Evolutionary conservation across 2,113 vertebrate genomes (phyloP), one percentile per base, ranked within the genome.

Genomic region (Anseranas semipalmata): DNA sequence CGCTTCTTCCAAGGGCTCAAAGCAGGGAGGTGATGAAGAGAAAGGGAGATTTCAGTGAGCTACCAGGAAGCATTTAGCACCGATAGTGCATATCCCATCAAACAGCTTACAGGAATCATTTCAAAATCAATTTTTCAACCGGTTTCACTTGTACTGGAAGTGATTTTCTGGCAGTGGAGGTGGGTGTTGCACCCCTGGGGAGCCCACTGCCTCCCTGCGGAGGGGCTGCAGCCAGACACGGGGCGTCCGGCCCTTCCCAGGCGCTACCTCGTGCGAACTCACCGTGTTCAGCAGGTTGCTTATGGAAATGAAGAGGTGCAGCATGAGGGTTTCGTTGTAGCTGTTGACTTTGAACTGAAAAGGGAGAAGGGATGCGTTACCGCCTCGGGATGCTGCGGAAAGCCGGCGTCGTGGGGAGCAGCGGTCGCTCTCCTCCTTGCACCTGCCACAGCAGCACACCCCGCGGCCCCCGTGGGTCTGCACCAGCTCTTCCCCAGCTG

Each of bases 291-390:
- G 63, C 77, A 84, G 27, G 27, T 55, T 76, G 75, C 84, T 87
- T 27, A 35, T 63, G 68, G 77, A 68, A 27, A 60, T 7, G n/a
- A 93, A 21, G 43, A 65, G 48, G 43, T 71, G 50, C 5, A 88
- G 25, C 80, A 82, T 66, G 25, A 14, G 16, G 15, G 41, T 84
- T 75, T 95, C 7, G 0, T 76, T 89, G 58, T 55, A 43, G 48
- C 16, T 15, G 16, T 76, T 53, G 17, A 39, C 43, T 76, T 76
- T 76, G 28, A 59, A 77, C 63, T 73, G 65, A 12, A 60, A 68
- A 11, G 24, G 58, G 22, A 87, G 8, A 65, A 52, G 39, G 19
- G 25, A 56, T 22, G 1, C 0, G 2, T 71, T 16, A 58, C 3
- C 4, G 8, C 3, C 48, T 52, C 13, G 10, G 35, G 17, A 28